Percentiles rank a stretch among this genome's conserved stretches.
Evolutionary conservation across 2,113 vertebrate genomes (phyloP).

Genomic region (Erinaceus europaeus): DNA sequence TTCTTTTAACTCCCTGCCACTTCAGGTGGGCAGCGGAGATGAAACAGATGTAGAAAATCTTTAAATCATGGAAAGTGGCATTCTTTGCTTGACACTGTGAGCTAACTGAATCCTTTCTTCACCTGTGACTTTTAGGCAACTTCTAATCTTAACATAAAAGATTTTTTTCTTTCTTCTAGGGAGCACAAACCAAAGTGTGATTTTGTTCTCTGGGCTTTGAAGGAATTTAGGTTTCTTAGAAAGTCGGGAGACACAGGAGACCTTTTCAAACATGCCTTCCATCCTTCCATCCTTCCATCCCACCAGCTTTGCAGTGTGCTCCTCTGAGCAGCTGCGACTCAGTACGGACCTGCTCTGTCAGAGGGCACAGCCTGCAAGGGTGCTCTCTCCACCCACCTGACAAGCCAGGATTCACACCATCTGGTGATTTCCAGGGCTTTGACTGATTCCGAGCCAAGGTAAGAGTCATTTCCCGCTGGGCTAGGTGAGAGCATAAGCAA

Average conservation of each 20-base stretch:
- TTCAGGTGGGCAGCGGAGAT: constrained; percentile 50
- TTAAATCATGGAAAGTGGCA: constrained; percentile 63
- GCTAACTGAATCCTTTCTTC: constrained; percentile 66
- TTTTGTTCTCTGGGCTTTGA: constrained; percentile 63
- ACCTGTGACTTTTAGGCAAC: constrained; percentile 70
- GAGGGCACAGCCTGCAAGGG: constrained; percentile 66
- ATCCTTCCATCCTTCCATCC: too few species aligned
- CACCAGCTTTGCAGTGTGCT: constrained; percentile 71
- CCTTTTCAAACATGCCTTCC: constrained; percentile 62
- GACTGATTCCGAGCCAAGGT: constrained; percentile 73
- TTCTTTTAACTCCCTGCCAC: constrained; percentile 52
- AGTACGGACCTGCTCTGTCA: constrained; percentile 62
- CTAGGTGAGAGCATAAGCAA: constrained; percentile 35
- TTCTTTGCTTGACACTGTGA: constrained; percentile 48
- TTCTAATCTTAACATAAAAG: constrained; percentile 75
- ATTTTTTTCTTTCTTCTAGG: constrained; percentile 29
- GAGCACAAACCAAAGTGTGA: constrained; percentile 65
- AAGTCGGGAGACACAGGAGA: constrained; percentile 65
- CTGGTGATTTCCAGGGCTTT: constrained; percentile 72
- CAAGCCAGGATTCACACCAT: constrained; percentile 71
- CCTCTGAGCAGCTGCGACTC: constrained; percentile 70
- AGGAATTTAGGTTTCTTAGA: constrained; percentile 74
- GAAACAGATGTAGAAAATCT: constrained; percentile 61
- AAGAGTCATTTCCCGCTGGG: constrained; percentile 69
- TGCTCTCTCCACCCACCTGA: constrained; percentile 28